phyloP scores from a whole-genome alignment of 1,140 invertebrate species.

The Apis florea region DNA sequence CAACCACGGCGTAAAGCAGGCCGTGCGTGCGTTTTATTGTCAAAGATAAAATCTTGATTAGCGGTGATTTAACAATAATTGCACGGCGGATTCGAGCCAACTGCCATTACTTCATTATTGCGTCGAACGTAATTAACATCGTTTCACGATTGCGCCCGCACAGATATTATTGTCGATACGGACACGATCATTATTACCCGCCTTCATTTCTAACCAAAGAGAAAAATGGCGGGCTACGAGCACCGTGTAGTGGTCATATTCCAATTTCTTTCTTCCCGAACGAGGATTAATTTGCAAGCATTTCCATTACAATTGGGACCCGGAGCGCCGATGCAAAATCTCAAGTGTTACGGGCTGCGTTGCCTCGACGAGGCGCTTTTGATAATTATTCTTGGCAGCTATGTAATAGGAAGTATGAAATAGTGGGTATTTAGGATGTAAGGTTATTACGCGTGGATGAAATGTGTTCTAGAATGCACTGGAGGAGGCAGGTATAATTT shows the following conservation, averaged over 20 bases:
- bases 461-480: too few species aligned
- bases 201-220: neutral
- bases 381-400: neutral
- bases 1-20: too few species aligned
- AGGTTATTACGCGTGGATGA: too few species aligned
- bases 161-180: neutral
- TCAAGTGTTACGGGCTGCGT: neutral
- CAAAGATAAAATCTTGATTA: neutral
- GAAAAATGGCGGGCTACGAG: neutral
- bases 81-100: neutral
- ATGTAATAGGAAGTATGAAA: neutral
- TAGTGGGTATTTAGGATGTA: too few species aligned
- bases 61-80: slow-evolving; percentile 10
- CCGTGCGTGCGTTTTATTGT: neutral
- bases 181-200: neutral
- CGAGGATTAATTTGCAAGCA: slow-evolving; percentile 1
- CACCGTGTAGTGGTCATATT: neutral
- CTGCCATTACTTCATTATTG: neutral
- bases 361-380: too few species aligned
- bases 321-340: neutral
- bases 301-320: neutral
- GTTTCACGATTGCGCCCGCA: neutral
- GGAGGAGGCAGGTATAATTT: too few species aligned
- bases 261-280: neutral
- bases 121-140: slow-evolving; percentile 25